Base-by-base conservation (phyloP, 2,113 vertebrate genomes). In the Cairina moschata region DNA sequence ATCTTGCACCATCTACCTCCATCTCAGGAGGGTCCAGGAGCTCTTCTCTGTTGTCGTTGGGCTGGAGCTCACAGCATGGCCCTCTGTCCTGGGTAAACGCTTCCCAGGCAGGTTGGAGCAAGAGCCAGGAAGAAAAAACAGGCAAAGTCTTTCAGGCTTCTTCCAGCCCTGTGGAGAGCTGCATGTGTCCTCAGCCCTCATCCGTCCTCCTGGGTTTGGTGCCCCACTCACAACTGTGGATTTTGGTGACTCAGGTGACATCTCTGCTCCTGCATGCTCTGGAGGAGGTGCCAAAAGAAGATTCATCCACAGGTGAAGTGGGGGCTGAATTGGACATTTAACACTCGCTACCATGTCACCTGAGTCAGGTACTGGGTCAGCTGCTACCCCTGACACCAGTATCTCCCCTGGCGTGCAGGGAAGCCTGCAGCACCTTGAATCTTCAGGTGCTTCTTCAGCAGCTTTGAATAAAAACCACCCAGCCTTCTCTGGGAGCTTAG, bases 61-160 rank as follows among this genome's bases (percentile, higher is more conserved):
- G 75, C 29, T 58, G 60, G 18, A 88, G 56, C 60, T 94, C 46
- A n/a, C 40, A 58, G 73, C 80, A 21, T 0, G 0, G 26, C 60
- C 52, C 38, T 86, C 86, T 50, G 60, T 81, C 42, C 80, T 48
- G 32, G 32, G 34, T 93, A 86, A 72, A 82, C 60, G 29, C 83
- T 75, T 79, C 67, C 68, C 81, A 72, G 81, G 65, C 94, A 89
- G 62, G 95, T 89, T 9, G 2, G 83, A 89, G 83, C 93, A 91
- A 0, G 83, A 73, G 86, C 66, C 69, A 69, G 94, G 77, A 96
- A 92, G 77, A 91, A 88, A 59, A 89, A 79, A n/a, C 71, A 52
- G 66, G 58, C 32, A 92, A 82, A 3, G 0, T 93, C 69, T 96
- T 95, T 89, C 7, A 0, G 74, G 58, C 71, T 88, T 8, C 66